A percentile compares a stretch with the other conserved stretches of the same genome.
Evolutionary conservation across 2,113 vertebrate genomes (phyloP).

Genomic region (Ictalurus punctatus): DNA sequence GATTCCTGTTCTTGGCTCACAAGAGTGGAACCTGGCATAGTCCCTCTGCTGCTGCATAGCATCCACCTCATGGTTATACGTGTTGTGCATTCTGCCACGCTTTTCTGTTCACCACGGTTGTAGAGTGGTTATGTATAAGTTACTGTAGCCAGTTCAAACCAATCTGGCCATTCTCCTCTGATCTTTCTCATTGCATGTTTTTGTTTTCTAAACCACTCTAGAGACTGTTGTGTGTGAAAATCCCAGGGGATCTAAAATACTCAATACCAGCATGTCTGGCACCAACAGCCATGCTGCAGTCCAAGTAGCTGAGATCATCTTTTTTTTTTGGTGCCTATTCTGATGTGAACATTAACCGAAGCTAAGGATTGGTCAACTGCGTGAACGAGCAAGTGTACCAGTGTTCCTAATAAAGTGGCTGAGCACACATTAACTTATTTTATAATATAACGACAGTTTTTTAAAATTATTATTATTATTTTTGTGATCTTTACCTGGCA

Average conservation of each 20-base stretch:
- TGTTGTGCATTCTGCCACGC: background rate
- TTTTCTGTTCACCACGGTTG: background rate
- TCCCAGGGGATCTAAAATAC: background rate
- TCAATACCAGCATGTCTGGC: background rate
- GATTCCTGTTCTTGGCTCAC: background rate
- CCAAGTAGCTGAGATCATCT: background rate
- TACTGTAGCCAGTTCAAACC: background rate
- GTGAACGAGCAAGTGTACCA: background rate
- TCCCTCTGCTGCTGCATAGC: background rate
- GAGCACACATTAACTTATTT: background rate
- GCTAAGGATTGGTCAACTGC: background rate
- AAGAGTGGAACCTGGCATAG: background rate
- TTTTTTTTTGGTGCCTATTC: background rate
- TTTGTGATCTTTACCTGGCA: constrained; percentile 70
- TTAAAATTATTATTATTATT: background rate
- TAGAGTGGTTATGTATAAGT: background rate
- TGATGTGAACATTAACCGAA: background rate
- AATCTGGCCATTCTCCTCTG: background rate
- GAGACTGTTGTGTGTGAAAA: background rate
- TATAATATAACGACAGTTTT: background rate
- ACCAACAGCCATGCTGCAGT: background rate
- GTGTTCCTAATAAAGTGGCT: background rate
- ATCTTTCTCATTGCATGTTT: background rate
- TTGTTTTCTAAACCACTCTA: background rate
- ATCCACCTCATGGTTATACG: background rate